Percentiles rank a stretch among this genome's conserved stretches.
These are phyloP conservation scores for Synergus umbraculus DNA, from an alignment of 2,888 invertebrate genomes.

Conservation along the genomic window DNA sequence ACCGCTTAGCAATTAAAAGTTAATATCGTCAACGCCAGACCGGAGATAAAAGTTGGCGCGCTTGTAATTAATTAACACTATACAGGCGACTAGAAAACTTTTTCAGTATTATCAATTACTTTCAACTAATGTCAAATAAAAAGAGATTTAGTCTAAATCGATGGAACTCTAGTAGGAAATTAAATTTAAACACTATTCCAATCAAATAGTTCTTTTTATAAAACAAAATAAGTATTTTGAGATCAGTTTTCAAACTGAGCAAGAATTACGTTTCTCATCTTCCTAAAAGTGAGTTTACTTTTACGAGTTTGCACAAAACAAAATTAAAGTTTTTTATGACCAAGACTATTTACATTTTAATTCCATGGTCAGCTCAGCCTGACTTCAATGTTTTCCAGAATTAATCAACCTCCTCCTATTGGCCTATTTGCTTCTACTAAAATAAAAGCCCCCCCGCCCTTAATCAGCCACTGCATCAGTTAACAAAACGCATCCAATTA, in stretches of 20 bases:
- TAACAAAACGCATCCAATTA: not conserved
- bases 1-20: conserved; percentile 34
- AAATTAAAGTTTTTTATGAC: not conserved
- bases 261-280: not conserved
- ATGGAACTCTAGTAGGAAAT: not conserved
- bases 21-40: conserved; percentile 36
- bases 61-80: conserved; percentile 32
- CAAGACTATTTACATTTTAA: not conserved
- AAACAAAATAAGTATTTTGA: not conserved
- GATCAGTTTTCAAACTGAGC: not conserved
- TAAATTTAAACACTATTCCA: not conserved
- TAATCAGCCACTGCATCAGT: not conserved
- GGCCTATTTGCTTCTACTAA: too few relatives aligned
- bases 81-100: conserved; percentile 27
- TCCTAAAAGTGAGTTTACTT: not conserved
- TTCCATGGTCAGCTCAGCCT: not conserved
- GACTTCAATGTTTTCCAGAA: too few relatives aligned
- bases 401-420: too few relatives aligned
- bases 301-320: not conserved
- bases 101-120: conserved; percentile 20
- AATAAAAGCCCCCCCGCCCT: too few relatives aligned
- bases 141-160: not conserved
- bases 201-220: not conserved
- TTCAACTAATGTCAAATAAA: not conserved
- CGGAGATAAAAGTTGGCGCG: conserved; percentile 22